Evolutionary conservation across 2,797 vertebrate species (phyloP).

Genomic region (Clamator glandarius): DNA sequence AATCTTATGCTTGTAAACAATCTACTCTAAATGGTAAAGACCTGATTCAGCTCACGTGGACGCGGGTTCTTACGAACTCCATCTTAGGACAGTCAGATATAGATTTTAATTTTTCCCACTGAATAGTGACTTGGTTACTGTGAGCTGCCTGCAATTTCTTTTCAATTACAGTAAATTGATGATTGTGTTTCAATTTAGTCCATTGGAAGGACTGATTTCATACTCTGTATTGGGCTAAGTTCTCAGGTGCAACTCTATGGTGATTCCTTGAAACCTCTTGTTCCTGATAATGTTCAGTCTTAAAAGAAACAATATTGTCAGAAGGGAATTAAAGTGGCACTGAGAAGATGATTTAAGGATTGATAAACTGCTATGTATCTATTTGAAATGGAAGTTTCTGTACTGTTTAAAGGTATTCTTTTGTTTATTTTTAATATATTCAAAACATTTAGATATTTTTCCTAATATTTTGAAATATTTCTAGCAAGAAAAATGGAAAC

Average conservation of each 20-base stretch:
- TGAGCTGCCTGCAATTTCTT: neutral
- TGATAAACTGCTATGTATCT: neutral
- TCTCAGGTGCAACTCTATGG: neutral
- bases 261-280: neutral
- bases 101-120: accelerated
- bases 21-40: neutral
- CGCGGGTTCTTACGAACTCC: neutral
- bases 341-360: neutral
- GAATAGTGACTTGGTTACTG: neutral
- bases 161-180: neutral
- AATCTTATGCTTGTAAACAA: neutral
- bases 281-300: neutral
- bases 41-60: neutral
- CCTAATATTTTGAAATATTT: neutral
- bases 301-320: neutral
- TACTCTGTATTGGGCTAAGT: accelerated
- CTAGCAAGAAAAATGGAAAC: neutral
- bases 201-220: neutral
- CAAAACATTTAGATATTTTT: neutral
- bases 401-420: neutral
- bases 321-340: neutral
- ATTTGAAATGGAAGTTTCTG: neutral
- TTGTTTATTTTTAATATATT: neutral
- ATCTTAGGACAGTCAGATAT: neutral
- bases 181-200: neutral